phyloP scores from a whole-genome alignment of 2,113 vertebrate genomes.

The Beaufortia kweichowensis region DNA sequence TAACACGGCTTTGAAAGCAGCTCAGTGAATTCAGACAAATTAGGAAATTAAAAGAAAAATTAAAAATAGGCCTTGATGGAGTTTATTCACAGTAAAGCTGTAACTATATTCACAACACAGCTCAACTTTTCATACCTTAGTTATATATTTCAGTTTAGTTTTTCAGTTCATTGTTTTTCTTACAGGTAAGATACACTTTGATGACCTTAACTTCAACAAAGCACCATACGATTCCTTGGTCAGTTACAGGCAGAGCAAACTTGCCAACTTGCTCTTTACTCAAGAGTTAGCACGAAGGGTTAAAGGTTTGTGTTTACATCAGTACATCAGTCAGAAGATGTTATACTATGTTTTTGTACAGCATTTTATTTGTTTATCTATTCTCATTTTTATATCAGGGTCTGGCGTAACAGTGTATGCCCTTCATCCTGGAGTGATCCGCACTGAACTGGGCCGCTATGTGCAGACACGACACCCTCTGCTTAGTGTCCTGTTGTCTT shows the following conservation, averaged over 20 bases:
- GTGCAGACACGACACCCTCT: slow-evolving; percentile 66
- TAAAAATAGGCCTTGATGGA: too few relatives aligned
- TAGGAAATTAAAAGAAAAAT: too few relatives aligned
- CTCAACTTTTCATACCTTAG: not conserved
- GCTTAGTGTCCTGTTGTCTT: slow-evolving; percentile 62
- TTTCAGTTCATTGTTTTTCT: not conserved
- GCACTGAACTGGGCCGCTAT: slow-evolving; percentile 72
- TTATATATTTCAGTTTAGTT: not conserved
- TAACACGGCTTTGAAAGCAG: too few relatives aligned
- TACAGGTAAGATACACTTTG: slow-evolving; percentile 70
- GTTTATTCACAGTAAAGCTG: not conserved
- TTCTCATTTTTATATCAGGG: slow-evolving; percentile 56
- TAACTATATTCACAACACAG: not conserved
- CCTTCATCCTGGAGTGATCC: slow-evolving; percentile 77
- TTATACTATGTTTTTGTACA: not conserved
- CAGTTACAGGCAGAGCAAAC: slow-evolving; percentile 77
- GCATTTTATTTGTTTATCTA: not conserved
- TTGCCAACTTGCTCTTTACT: slow-evolving; percentile 75
- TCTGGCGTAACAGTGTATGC: slow-evolving; percentile 67
- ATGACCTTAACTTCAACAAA: slow-evolving; percentile 69
- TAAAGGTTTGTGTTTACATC: slow-evolving; percentile 58
- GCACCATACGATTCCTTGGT: slow-evolving; percentile 66
- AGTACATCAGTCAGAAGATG: not conserved
- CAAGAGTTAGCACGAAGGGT: slow-evolving; percentile 65
- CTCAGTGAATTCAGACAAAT: too few relatives aligned